Conservation (phyloP, 2,113 vertebrate genomes). For the Myrmecophaga tridactyla region DNA sequence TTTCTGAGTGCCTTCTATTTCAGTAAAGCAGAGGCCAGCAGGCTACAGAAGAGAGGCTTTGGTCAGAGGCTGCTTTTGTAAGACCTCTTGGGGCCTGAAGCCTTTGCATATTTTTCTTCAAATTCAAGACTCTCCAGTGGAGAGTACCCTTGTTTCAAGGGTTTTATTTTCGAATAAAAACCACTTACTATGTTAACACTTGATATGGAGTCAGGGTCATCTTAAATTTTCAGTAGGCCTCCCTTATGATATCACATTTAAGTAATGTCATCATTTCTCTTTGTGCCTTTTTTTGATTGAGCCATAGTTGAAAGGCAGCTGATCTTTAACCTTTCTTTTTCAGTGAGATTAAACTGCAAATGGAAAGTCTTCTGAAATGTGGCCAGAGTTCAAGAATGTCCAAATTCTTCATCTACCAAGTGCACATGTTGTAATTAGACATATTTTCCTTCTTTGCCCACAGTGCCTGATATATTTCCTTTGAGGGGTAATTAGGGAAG, state of each 20-base stretch:
- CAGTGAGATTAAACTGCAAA: neutral
- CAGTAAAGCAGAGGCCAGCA: neutral
- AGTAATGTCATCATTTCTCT: constrained; percentile 42
- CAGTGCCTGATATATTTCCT: constrained; percentile 24
- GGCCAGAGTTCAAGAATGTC: constrained; percentile 60
- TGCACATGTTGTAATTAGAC: constrained; percentile 56
- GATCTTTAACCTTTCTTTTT: constrained; percentile 52
- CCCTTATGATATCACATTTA: neutral
- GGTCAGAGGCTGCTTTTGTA: neutral
- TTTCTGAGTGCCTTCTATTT: neutral
- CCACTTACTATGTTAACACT: constrained; percentile 64
- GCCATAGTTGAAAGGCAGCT: constrained; percentile 5
- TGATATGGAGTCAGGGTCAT: constrained; percentile 37
- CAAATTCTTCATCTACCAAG: constrained; percentile 21
- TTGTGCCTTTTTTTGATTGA: neutral
- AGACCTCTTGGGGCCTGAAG: neutral
- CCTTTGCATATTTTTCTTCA: constrained; percentile 5
- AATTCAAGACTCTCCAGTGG: neutral
- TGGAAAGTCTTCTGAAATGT: constrained; percentile 49
- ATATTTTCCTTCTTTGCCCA: constrained; percentile 56
- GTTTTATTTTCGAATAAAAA: constrained; percentile 61
- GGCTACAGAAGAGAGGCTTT: neutral
- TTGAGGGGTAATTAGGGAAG: constrained; percentile 53
- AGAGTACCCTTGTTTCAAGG: neutral
- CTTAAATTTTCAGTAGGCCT: constrained; percentile 39